Base-by-base conservation (phyloP, 2,888 invertebrate species). In the Amphipoea lucens region DNA sequence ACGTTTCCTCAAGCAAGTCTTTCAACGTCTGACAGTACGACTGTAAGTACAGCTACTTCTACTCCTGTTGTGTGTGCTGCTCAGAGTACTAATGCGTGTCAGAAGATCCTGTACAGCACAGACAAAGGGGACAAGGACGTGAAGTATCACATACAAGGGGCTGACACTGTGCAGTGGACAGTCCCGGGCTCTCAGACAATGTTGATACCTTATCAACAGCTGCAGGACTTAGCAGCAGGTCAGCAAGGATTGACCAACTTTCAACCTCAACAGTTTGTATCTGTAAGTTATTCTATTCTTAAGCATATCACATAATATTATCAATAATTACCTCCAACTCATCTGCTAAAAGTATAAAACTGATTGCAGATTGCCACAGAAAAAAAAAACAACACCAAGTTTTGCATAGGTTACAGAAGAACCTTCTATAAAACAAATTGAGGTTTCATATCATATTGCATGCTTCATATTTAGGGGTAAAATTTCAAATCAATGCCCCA, bases 61-160 rank as follows among this genome's bases (percentile, higher is more conserved):
- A 95, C 96, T 0, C 96, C 96, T 0, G 97, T 97, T 2, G 97
- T 96, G 0, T 97, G 97, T 92, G 96, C 97, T 14, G 96, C 96
- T 76, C 96, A 94, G 48, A 94, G 95, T 79, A 96, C 94, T 36
- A 96, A 95, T 90, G 92, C 96, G 9, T 95, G 95, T 45, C 97
- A 97, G 79, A 97, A 96, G 87, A 95, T 96, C 17, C 88, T 96
- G 68, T 97, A 96, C 84, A 96, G 96, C 79, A 95, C 95, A 9
- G 96, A 97, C 79, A 96, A 96, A 85, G 94, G 94, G 11, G 97
- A 97, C 81, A 97, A 97, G 83, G 96, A 97, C 67, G 91, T 96
- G 7, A 96, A 96, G 85, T 97, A 96, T 79, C 96, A 96, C 70
- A 95, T 97, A 78, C 96, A 96, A 92, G 96, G 96, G 4, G 90